phyloP scores from a whole-genome alignment of 2,797 vertebrate genomes.

The Australoheros facetus region DNA sequence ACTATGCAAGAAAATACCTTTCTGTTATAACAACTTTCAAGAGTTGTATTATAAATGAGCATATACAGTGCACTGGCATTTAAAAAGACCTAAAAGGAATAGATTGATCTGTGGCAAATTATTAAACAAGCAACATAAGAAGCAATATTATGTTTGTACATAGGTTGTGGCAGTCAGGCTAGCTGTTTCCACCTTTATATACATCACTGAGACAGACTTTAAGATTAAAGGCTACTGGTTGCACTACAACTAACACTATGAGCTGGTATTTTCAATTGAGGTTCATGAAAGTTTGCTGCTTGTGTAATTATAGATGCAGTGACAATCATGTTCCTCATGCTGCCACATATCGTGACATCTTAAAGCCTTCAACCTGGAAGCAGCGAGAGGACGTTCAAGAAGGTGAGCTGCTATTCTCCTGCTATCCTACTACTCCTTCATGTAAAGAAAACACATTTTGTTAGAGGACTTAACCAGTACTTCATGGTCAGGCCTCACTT shows the following conservation, averaged over 20 bases:
- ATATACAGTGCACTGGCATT: no score
- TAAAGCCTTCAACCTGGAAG: background rate
- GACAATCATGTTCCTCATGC: background rate
- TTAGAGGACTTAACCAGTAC: background rate
- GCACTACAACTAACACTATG: background rate
- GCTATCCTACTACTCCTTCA: background rate
- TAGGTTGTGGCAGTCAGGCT: no score
- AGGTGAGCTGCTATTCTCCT: background rate
- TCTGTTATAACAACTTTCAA: no score
- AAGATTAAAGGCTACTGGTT: background rate
- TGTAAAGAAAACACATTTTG: background rate
- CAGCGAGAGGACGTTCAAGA: background rate
- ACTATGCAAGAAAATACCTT: no score
- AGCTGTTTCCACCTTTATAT: no score
- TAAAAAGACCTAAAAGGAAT: no score
- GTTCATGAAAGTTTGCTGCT: background rate
- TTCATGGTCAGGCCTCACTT: background rate
- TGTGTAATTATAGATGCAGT: conserved; percentile 1
- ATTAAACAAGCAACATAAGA: background rate
- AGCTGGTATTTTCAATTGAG: background rate
- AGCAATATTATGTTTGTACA: no score
- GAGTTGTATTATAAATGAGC: no score
- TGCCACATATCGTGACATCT: background rate
- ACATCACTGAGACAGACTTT: background rate
- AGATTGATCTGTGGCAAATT: no score